Percentiles rank a stretch among this genome's conserved stretches.
Evolutionary conservation across 2,888 invertebrate species (phyloP).

Genomic region (Iphiclides podalirius): DNA sequence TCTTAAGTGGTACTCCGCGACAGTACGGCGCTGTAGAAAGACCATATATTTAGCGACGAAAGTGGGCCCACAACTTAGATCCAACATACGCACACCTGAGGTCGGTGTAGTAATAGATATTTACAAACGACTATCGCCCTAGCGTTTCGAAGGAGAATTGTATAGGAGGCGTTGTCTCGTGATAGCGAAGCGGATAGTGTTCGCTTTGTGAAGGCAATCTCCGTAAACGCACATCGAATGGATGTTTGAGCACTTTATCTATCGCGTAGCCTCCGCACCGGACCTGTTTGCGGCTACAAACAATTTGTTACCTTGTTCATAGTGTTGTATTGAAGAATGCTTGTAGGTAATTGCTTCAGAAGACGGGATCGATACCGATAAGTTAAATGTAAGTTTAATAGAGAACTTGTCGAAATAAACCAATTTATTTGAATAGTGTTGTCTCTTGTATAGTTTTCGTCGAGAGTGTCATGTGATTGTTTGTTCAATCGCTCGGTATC

Average conservation of each 20-base stretch:
- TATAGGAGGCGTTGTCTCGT: conserved; percentile 8
- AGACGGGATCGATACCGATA: too few relatives aligned
- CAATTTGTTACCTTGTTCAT: background rate
- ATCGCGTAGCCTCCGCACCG: background rate
- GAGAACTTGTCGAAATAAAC: too few relatives aligned
- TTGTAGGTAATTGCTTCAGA: too few relatives aligned
- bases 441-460: too few relatives aligned
- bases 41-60: conserved; percentile 5
- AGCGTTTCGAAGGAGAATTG: conserved; percentile 12
- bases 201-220: conserved; percentile 11
- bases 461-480: too few relatives aligned
- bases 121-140: conserved; percentile 15
- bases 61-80: conserved; percentile 13
- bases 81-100: conserved; percentile 8
- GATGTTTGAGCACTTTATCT: conserved; percentile 19
- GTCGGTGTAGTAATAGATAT: conserved; percentile 19
- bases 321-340: too few relatives aligned
- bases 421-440: too few relatives aligned
- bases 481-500: too few relatives aligned
- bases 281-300: conserved; percentile 5
- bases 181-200: conserved; percentile 16
- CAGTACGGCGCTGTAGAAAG: background rate
- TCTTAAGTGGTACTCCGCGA: background rate
- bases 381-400: too few relatives aligned
- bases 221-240: conserved; percentile 15